Conservation (phyloP, 1,140 invertebrate genomes). For the Chymomyza costata region DNA sequence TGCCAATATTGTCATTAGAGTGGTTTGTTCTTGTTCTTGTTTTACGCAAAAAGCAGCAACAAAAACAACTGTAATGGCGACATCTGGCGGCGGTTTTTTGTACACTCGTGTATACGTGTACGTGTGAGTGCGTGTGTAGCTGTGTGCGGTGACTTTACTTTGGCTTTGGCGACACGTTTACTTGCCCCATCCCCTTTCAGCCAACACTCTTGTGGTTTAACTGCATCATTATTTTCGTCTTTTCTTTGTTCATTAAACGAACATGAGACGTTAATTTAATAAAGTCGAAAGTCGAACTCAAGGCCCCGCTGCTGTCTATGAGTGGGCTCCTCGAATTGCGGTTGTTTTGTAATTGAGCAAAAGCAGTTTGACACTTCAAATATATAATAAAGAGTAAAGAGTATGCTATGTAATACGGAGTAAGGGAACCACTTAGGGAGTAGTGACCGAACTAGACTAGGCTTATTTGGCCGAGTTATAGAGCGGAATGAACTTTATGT, state of each 20-base stretch:
- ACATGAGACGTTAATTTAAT: slow-evolving; percentile 74
- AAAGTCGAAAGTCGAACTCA: slow-evolving; percentile 54
- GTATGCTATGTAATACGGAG: no score
- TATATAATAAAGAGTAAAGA: slow-evolving; percentile 9
- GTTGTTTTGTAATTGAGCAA: slow-evolving; percentile 52
- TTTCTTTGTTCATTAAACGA: slow-evolving; percentile 71
- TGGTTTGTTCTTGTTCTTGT: no score
- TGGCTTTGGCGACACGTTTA: slow-evolving; percentile 65
- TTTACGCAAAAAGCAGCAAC: slow-evolving; percentile 60
- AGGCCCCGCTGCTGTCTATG: background rate
- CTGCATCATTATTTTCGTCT: slow-evolving; percentile 70
- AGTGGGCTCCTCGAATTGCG: background rate
- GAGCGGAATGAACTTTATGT: no score
- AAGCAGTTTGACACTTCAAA: slow-evolving; percentile 4
- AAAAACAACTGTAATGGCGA: slow-evolving; percentile 45
- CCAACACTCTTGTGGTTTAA: slow-evolving; percentile 11
- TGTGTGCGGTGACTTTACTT: no score
- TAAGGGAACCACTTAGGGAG: no score
- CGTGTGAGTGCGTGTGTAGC: slow-evolving; percentile 29
- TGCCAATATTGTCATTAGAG: slow-evolving; percentile 73
- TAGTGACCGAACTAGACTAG: no score
- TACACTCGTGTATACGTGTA: slow-evolving; percentile 60
- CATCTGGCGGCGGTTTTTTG: slow-evolving; percentile 71
- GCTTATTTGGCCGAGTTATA: no score
- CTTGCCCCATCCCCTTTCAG: slow-evolving; percentile 1